These are phyloP conservation scores for Microplitis manilae DNA, from an alignment of 2,888 invertebrate genomes.

Conservation along the genomic window DNA sequence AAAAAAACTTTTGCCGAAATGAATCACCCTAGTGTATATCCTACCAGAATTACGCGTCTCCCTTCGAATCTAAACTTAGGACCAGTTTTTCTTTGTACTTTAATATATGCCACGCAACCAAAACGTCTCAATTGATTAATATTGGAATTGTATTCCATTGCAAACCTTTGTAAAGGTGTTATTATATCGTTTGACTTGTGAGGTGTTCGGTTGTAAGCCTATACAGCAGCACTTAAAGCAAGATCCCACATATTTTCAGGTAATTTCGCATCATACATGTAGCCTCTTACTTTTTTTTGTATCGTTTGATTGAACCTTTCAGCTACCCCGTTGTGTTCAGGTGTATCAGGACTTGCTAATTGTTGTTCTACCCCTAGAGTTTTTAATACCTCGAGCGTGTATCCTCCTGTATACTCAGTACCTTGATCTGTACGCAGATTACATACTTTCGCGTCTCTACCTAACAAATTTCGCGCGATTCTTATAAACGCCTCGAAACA, in stretches of 20 bases:
- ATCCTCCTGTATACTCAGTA: constrained; percentile 49
- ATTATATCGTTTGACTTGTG: constrained; percentile 44
- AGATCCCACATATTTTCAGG: constrained; percentile 48
- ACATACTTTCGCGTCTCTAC: constrained; percentile 49
- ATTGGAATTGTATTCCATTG: constrained; percentile 39
- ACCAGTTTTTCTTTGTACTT: constrained; percentile 42
- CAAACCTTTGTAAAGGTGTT: constrained; percentile 42
- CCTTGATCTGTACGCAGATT: constrained; percentile 50
- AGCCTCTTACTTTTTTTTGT: constrained; percentile 45
- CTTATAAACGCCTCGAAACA: constrained; percentile 45
- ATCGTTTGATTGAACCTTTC: constrained; percentile 48
- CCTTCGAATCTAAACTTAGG: constrained; percentile 43
- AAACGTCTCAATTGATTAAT: constrained; percentile 43
- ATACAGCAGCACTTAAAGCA: constrained; percentile 43
- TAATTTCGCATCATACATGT: constrained; percentile 44
- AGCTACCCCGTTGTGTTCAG: constrained; percentile 46
- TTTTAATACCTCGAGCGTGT: constrained; percentile 46
- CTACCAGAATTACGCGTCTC: constrained; percentile 43
- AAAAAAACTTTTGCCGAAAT: too few species aligned
- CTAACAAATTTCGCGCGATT: constrained; percentile 49
- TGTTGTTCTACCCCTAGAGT: constrained; percentile 43
- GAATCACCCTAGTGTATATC: too few species aligned
- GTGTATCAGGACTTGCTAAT: constrained; percentile 37
- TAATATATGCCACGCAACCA: constrained; percentile 45
- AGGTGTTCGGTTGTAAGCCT: constrained; percentile 48